Evolutionary conservation across 2,888 invertebrate species (phyloP).

Genomic region (Drosophila affinis): DNA sequence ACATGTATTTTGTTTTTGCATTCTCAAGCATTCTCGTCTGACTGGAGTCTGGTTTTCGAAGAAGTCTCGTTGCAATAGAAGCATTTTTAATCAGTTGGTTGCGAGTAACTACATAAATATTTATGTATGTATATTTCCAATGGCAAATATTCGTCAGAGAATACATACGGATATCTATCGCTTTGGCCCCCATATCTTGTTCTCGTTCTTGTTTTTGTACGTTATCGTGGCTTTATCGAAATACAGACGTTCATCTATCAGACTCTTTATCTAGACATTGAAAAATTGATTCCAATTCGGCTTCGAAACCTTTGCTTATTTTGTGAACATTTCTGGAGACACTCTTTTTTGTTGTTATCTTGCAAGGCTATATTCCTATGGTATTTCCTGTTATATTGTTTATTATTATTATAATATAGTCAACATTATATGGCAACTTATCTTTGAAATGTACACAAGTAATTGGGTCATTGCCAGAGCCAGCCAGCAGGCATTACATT

Average conservation of each 20-base stretch:
- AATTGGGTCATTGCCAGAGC: constrained; percentile 7
- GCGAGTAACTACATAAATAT: neutral
- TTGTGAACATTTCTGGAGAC: neutral
- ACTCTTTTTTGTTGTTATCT: constrained; percentile 11
- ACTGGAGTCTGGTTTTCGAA: neutral
- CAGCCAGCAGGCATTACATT: constrained; percentile 38
- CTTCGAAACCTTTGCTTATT: constrained; percentile 10
- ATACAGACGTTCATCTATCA: constrained; percentile 12
- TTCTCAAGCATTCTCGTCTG: neutral
- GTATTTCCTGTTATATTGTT: constrained; percentile 20
- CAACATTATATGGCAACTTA: constrained; percentile 45
- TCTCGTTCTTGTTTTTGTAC: neutral
- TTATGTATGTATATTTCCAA: neutral
- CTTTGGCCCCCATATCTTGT: neutral
- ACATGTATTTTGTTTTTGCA: neutral
- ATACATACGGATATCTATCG: neutral
- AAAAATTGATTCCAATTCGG: constrained; percentile 3
- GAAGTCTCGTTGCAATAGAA: neutral
- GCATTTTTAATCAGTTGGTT: too few species aligned
- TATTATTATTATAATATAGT: constrained; percentile 23
- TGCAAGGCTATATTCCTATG: constrained; percentile 5
- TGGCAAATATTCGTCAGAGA: neutral
- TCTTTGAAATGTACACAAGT: constrained; percentile 9
- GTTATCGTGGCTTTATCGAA: neutral
- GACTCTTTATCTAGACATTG: constrained; percentile 21